Base-by-base conservation (phyloP, 2,113 vertebrate species). In the Halcyon senegalensis region DNA sequence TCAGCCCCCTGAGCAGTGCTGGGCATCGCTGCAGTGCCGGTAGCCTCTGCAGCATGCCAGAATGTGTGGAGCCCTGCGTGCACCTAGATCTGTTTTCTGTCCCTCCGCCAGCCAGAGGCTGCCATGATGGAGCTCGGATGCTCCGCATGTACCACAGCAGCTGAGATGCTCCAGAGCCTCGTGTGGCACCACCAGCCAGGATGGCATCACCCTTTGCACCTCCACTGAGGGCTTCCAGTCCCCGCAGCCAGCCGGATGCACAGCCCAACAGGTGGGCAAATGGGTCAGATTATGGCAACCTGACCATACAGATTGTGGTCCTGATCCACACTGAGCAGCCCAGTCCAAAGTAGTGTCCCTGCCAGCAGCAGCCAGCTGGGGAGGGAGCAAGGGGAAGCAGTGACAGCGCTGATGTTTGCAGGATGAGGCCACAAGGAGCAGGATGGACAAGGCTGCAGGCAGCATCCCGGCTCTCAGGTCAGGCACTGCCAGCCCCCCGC, bases 171-270 rank as follows among this genome's bases (percentile, higher is more conserved):
- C 79, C 56, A 90, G 51, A 72, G 56, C 33, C 44, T 53, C 9
- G 15, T n/a, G 46, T 0, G 0, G 27, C 41, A 2, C 51, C 0
- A 0, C 44, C 87, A 84, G 59, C 50, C 68, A 53, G 62, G 41
- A 84, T 24, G 24, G 55, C 55, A 84, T 84, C 50, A 62, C 24
- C 37, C 44, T 66, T 44, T 33, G 23, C 51, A 63, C 13, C 31
- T 46, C 33, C 78, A n/a, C 28, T 0, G 2, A 64, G 41, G 17
- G 20, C 31, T 84, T 55, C 41, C n/a, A 78, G n/a, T 44, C 44
- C 63, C 28, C 1, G 2, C 44, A 87, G 64, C 3, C 43, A 77
- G 41, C 12, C 2, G 0, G 59, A 48, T 12, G 20, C 53, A 39
- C 39, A 90, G 43, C 17, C 48, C 55, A 67, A 41, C 24, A 80